phyloP scores from a whole-genome alignment of 2,888 invertebrate species.

The Drosophila hamatofila region DNA sequence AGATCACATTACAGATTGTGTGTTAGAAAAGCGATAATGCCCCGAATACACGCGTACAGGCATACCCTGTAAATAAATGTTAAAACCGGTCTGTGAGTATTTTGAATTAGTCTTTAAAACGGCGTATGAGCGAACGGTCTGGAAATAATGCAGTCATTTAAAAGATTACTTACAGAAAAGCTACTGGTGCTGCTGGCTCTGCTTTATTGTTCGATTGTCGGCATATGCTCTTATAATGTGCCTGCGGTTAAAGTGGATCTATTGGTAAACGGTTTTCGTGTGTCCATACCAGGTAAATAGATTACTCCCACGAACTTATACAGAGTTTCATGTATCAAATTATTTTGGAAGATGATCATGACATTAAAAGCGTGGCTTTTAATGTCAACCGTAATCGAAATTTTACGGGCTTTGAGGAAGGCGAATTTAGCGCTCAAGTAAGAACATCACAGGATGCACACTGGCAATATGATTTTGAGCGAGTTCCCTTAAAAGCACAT shows the following conservation, averaged over 20 bases:
- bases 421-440: constrained; percentile 86
- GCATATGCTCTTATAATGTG: constrained; percentile 56
- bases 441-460: constrained; percentile 84
- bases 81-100: constrained; percentile 17
- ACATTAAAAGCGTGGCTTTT: constrained; percentile 87
- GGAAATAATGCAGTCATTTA: constrained; percentile 5
- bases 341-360: constrained; percentile 85
- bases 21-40: neutral
- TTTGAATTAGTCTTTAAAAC: neutral
- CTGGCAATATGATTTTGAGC: constrained; percentile 86
- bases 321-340: neutral
- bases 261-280: constrained; percentile 69
- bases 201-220: constrained; percentile 6
- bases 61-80: neutral
- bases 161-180: constrained; percentile 1
- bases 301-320: neutral
- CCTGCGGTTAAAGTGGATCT: constrained; percentile 67
- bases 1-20: neutral
- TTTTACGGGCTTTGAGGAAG: constrained; percentile 86
- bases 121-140: constrained; percentile 1
- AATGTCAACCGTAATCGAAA: constrained; percentile 88
- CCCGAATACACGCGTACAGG: neutral
- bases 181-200: constrained; percentile 13
- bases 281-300: constrained; percentile 79
- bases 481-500: constrained; percentile 85